These are phyloP conservation scores for Eupsittula cactorum DNA, from an alignment of 2,113 vertebrate species.

Conservation along the genomic window DNA sequence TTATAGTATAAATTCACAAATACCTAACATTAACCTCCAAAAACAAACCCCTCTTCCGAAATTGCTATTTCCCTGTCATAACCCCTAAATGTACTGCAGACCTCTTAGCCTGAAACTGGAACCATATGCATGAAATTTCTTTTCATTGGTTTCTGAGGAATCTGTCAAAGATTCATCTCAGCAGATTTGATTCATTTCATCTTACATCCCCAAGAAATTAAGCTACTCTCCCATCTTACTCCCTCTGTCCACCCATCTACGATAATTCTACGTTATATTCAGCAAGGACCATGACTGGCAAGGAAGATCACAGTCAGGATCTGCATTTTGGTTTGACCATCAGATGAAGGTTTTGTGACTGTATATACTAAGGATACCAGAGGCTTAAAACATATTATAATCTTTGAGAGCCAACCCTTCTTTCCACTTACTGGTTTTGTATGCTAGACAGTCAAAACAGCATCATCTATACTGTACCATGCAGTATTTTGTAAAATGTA, in stretches of 20 bases:
- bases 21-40: background rate
- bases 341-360: background rate
- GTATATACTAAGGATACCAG: background rate
- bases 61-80: background rate
- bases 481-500: background rate
- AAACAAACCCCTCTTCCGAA: background rate
- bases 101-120: background rate
- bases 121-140: background rate
- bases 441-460: background rate
- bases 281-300: background rate
- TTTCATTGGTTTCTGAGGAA: background rate
- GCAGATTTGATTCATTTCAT: background rate
- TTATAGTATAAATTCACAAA: background rate
- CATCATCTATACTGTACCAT: background rate
- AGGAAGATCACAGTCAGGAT: background rate
- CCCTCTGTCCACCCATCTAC: background rate
- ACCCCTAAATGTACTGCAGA: background rate
- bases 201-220: background rate
- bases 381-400: background rate
- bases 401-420: background rate
- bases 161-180: background rate
- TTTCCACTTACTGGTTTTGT: background rate
- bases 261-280: background rate
- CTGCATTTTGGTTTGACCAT: background rate
- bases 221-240: background rate